Evolutionary conservation across 2,113 vertebrate species (phyloP), one percentile per base, ranked within the genome.

Genomic region (Gavialis gangeticus): DNA sequence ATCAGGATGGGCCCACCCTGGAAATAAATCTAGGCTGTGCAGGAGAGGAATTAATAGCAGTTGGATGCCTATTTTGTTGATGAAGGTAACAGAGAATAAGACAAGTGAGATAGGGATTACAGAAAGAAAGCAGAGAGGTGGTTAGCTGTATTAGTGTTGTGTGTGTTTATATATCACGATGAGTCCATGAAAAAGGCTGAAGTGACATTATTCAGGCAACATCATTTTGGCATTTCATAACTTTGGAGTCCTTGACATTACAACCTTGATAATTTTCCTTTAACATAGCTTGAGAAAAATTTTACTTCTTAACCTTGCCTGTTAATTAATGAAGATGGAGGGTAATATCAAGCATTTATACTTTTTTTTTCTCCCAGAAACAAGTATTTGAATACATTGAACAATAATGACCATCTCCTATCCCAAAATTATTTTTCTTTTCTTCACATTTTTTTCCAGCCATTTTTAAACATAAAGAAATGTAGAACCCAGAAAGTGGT

Each of bases 231-330:
- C 6, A 8, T 27, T 66, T 79, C 30, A 54, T 4, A 30, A 9
- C 12, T 24, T 14, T 2, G 56, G 58, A 91, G 3, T 24, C 46
- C 46, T 9, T 46, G 46, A 10, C 28, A 19, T 37, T 1, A 7
- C 17, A 37, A 12, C 67, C 37, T 75, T 22, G 59, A 12, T 3
- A 4, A 4, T 7, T 14, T 56, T 67, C 16, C 24, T 63, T 17
- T 16, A 3, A 13, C 3, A 0, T 2, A 25, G 19, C 63, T 15
- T 3, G 46, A 11, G 21, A 18, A 12, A 25, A 3, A 8, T 2
- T 6, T 63, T 9, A 30, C 25, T 56, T 56, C 46, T 76, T 76
- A 58, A 9, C 58, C 17, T 63, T 71, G 15, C 16, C 3, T 30
- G 16, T 67, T 56, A 9, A 2, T 6, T 37, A 34, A 5, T 46